Base-by-base conservation (phyloP, 2,888 invertebrate genomes). In the Gasteruption jaculator region DNA sequence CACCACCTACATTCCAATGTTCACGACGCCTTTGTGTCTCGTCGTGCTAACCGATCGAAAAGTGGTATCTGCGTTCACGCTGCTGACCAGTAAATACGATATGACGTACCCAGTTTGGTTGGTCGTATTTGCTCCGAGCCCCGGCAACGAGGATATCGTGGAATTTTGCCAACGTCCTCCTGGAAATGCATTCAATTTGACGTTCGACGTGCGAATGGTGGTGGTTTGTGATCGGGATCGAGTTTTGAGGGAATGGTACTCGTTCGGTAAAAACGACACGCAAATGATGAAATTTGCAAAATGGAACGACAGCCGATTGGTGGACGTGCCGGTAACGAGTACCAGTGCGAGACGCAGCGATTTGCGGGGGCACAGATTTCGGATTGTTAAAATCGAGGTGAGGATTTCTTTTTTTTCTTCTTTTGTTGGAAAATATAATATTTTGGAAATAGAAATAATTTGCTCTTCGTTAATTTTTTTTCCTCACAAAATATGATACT, bases 371-470 rank as follows among this genome's bases (percentile, higher is more conserved):
- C 38, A 41, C 1, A 27, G 18, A 4, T 16, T 63, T 8, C 40
- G 46, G 10, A 41, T 52, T 1, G 50, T 52, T 7, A 32, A 49
- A n/a, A 40, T 57, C 2, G 38, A 48, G 32, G 62, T 60, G n/a
- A n/a, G n/a, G n/a, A n/a, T n/a, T n/a, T n/a, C n/a, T n/a, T n/a
- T n/a, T n/a, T n/a, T n/a, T n/a, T n/a, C n/a, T n/a, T n/a, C n/a
- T n/a, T n/a, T n/a, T n/a, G n/a, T n/a, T n/a, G n/a, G n/a, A 24
- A 38, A 47, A 33, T 27, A 7, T 12, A 8, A 6, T 41, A n/a
- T 11, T 24, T 11, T 19, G 15, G 15, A 22, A 22, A 22, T 10
- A 24, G 22, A 3, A 5, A 15, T 10, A 2, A 11, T 30, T 14
- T 8, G 18, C 15, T 11, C n/a, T 14, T 14, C 19, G 20, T 20